Conservation (phyloP, 2,797 vertebrate genomes). For the Enteromius treurensis region DNA sequence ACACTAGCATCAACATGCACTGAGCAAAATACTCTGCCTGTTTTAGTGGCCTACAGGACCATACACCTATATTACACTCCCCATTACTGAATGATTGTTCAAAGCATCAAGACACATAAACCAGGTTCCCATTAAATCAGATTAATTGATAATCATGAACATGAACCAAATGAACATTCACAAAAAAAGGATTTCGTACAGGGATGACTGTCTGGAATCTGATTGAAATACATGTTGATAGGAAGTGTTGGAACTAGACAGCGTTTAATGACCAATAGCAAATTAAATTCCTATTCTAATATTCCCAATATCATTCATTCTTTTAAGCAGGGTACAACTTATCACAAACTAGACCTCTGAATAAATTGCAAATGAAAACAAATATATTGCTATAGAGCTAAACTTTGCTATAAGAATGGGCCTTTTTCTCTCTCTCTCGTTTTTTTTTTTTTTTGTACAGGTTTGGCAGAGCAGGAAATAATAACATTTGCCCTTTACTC, state of each 20-base stretch:
- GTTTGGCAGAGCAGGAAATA: slow-evolving; percentile 73
- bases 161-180: slow-evolving; percentile 45
- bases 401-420: slow-evolving; percentile 55
- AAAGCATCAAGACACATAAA: slow-evolving; percentile 49
- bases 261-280: slow-evolving; percentile 50
- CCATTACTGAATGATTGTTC: slow-evolving; percentile 57
- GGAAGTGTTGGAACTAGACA: slow-evolving; percentile 47
- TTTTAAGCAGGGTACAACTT: slow-evolving; percentile 43
- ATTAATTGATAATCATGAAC: slow-evolving; percentile 51
- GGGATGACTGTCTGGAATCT: slow-evolving; percentile 49
- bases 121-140: slow-evolving; percentile 40
- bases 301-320: slow-evolving; percentile 27
- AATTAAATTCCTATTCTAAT: slow-evolving; percentile 42
- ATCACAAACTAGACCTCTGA: slow-evolving; percentile 53
- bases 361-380: slow-evolving; percentile 55
- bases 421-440: slow-evolving; percentile 20
- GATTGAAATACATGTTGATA: slow-evolving; percentile 48
- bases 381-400: slow-evolving; percentile 54
- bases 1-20: slow-evolving; percentile 57
- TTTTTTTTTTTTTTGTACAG: slow-evolving; percentile 54
- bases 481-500: slow-evolving; percentile 76
- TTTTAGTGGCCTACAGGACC: slow-evolving; percentile 47
- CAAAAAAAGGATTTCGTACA: slow-evolving; percentile 31
- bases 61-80: slow-evolving; percentile 46
- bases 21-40: slow-evolving; percentile 41